phyloP scores from a whole-genome alignment of 2,797 vertebrate species.

The Anas capensis region DNA sequence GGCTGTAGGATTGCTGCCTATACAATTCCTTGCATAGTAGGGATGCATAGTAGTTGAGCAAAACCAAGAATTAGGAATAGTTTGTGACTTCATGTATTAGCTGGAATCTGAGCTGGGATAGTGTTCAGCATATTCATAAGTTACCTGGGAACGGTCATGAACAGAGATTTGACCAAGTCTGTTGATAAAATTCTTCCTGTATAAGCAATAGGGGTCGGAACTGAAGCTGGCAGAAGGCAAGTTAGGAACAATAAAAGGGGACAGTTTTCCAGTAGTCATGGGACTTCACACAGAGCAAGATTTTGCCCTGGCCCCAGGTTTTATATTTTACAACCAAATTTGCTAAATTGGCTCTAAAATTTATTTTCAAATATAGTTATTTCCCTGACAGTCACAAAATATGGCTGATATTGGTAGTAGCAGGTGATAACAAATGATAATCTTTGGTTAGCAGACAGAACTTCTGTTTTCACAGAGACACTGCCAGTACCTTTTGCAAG shows the following conservation, averaged over 20 bases:
- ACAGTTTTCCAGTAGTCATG: neutral
- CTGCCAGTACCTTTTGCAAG: neutral
- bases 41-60: neutral
- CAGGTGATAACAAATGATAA: neutral
- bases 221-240: neutral
- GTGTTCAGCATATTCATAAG: neutral
- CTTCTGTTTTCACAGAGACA: neutral
- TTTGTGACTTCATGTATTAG: neutral
- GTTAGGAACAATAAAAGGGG: neutral
- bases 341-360: neutral
- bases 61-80: neutral
- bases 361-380: neutral
- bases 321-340: neutral
- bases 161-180: neutral
- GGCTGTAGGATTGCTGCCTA: neutral
- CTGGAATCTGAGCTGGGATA: neutral
- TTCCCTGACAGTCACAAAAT: neutral
- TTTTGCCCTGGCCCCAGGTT: neutral
- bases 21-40: neutral
- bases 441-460: neutral
- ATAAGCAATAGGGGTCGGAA: neutral
- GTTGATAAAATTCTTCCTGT: neutral
- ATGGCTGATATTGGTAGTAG: neutral
- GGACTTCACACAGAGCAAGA: neutral
- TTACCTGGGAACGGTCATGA: neutral